Evolutionary conservation across 2,113 vertebrate genomes (phyloP).

Genomic region (Gallinago media): DNA sequence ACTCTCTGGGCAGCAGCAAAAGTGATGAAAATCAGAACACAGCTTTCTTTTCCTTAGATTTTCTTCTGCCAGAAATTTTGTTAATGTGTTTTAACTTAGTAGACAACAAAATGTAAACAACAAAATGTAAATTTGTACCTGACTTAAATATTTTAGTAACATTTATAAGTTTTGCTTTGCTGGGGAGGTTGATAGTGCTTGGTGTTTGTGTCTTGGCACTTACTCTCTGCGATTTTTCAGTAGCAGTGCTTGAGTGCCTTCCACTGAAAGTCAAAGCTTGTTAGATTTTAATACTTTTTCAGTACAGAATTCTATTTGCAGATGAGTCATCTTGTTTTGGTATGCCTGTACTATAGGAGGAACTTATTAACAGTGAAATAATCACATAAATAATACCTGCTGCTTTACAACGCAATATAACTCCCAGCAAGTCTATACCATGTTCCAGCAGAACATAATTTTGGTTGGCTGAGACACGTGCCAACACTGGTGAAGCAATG

Average conservation of each 20-base stretch:
- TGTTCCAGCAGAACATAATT: not conserved
- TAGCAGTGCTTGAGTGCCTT: not conserved
- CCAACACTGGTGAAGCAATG: not conserved
- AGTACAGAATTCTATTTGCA: not conserved
- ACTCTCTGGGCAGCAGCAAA: not conserved
- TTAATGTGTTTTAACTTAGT: not conserved
- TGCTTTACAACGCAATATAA: fast-evolving
- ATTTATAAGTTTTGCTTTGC: not conserved
- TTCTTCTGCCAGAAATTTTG: not conserved
- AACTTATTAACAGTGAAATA: not conserved
- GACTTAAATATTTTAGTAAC: not conserved
- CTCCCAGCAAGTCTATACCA: not conserved
- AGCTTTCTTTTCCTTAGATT: not conserved
- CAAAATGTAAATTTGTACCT: not conserved
- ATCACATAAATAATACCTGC: not conserved
- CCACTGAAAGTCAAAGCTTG: not conserved
- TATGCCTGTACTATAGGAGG: not conserved
- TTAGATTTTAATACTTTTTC: not conserved
- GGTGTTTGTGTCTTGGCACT: not conserved
- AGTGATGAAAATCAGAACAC: not conserved
- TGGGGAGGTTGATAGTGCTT: not conserved
- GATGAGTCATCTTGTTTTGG: not conserved
- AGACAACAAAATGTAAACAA: not conserved
- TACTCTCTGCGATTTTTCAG: not conserved
- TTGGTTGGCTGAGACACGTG: not conserved